A percentile compares a stretch with the other conserved stretches of the same genome.
Conservation (phyloP, 2,113 vertebrate species). For the Propithecus coquereli region DNA sequence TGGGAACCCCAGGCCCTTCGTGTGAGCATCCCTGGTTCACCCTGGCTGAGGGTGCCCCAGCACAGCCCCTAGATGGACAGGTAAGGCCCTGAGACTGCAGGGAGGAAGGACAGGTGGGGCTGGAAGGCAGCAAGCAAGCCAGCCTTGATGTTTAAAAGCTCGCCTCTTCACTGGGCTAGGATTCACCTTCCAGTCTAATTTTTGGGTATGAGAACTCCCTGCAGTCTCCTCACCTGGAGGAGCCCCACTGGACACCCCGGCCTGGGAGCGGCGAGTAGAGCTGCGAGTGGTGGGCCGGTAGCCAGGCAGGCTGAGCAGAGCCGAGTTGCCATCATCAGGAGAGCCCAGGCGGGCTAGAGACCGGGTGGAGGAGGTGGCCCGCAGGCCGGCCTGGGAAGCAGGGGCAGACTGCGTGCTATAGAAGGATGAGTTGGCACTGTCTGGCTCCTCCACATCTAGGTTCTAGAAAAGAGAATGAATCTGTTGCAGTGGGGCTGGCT, state of each 20-base stretch:
- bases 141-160: background rate
- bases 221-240: constrained; percentile 73
- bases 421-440: constrained; percentile 81
- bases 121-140: background rate
- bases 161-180: background rate
- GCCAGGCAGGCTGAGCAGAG: constrained; percentile 89
- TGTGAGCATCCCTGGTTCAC: background rate
- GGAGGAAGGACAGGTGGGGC: no score
- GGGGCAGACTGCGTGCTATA: constrained; percentile 80
- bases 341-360: constrained; percentile 76
- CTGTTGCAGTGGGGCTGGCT: background rate
- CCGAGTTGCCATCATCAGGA: constrained; percentile 77
- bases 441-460: constrained; percentile 73
- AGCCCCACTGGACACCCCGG: constrained; percentile 77
- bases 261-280: constrained; percentile 75
- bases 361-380: constrained; percentile 77
- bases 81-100: background rate
- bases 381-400: constrained; percentile 36
- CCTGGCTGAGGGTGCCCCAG: background rate
- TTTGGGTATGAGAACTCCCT: background rate
- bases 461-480: constrained; percentile 79
- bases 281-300: constrained; percentile 89
- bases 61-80: background rate
- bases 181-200: background rate
- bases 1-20: background rate